A percentile compares a stretch with the other conserved stretches of the same genome.
These are phyloP conservation scores for Arctopsyche grandis DNA, from an alignment of 1,140 invertebrate species.

Conservation along the genomic window DNA sequence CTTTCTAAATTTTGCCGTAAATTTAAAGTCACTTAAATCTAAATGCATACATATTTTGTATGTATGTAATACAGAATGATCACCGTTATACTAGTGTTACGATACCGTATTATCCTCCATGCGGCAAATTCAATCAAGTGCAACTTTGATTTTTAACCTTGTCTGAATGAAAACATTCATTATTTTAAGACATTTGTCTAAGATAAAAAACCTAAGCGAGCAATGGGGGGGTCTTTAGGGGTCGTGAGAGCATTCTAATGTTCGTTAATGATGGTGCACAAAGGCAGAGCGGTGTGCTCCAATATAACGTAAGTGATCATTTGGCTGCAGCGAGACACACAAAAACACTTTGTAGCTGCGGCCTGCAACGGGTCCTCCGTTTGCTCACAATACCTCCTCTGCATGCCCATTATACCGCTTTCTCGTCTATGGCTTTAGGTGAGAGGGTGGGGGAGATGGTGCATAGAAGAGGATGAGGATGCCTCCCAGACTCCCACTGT, in stretches of 20 bases:
- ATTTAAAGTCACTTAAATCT: no score
- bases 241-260: neutral
- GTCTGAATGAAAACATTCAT: neutral
- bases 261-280: conserved; percentile 31
- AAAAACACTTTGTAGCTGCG: conserved; percentile 24
- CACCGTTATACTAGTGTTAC: neutral
- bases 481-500: no score
- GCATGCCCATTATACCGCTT: conserved; percentile 20
- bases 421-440: neutral
- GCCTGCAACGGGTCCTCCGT: neutral
- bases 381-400: conserved; percentile 26
- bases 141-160: neutral
- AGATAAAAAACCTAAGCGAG: neutral
- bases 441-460: neutral
- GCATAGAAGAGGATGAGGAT: neutral
- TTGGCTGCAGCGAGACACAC: conserved; percentile 14
- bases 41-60: no score
- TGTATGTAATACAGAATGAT: no score
- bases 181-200: neutral
- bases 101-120: no score
- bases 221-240: neutral
- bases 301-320: conserved; percentile 38
- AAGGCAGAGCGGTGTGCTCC: conserved; percentile 3
- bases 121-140: no score
- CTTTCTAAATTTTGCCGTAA: no score